Base-by-base conservation (phyloP, 1,140 invertebrate genomes). In the Polypedilum vanderplanki region DNA sequence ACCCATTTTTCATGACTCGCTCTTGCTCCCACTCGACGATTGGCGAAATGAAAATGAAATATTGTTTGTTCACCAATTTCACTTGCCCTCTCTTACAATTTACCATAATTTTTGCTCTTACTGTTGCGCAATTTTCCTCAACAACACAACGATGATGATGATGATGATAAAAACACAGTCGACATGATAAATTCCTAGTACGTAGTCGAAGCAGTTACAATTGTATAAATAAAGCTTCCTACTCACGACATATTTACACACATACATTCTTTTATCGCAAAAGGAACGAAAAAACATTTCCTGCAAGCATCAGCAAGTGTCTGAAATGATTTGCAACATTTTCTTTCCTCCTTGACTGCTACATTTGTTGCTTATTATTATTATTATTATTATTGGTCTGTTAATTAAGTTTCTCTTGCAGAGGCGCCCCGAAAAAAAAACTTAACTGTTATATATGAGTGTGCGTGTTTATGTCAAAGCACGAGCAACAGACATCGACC, bases 201-300 rank as follows among this genome's bases (percentile, higher is more conserved):
- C 46, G 46, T 57, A 57, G 46, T n/a, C 46, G 46, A 12, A 57
- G n/a, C 12, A 57, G 46, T 15, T n/a, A n/a, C 12, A 57, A 57
- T 57, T 57, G n/a, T 57, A 57, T 57, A n/a, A 57, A 57, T 57
- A 57, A 57, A 57, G 46, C n/a, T 57, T 57, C 12, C 46, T 57
- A n/a, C 12, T 57, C 46, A 57, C 46, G 46, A 57, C 46, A 57
- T 57, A 4, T 15, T n/a, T 12, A 15, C 46, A 57, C 10, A 57
- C 46, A 57, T 4, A n/a, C 46, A 57, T 33, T 33, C 24, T 33
- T 33, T 33, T 33, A 33, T 33, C 24, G 24, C 12, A 57, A n/a
- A 57, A 57, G 10, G 12, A 57, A 57, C 8, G 24, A 33, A 33
- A 46, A 57, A 57, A 57, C 46, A 57, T 57, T 57, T 57, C 46